Percentiles rank a stretch among this genome's conserved stretches.
These are phyloP conservation scores for Hypena proboscidalis DNA, from an alignment of 2,888 invertebrate genomes.

Conservation along the genomic window DNA sequence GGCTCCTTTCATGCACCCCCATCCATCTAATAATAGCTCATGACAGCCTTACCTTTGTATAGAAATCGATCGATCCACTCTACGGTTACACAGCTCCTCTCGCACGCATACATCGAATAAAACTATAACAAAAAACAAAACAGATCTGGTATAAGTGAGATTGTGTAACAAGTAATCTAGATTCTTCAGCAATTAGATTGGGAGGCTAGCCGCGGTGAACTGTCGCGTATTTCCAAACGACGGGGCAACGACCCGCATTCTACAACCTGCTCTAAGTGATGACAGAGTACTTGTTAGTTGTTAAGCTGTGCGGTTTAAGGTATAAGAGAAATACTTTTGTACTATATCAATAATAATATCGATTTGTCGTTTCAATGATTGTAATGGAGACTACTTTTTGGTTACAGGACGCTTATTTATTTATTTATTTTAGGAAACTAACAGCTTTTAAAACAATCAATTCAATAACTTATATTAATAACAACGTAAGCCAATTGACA, in stretches of 20 bases:
- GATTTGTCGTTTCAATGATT: no score
- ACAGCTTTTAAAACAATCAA: no score
- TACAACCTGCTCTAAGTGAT: slow-evolving; percentile 77
- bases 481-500: no score
- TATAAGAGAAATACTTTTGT: slow-evolving; percentile 23
- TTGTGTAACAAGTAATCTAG: slow-evolving; percentile 50
- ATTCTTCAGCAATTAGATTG: slow-evolving; percentile 75
- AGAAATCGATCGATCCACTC: no score
- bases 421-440: no score
- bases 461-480: no score
- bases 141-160: neutral
- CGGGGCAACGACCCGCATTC: slow-evolving; percentile 75
- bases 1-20: no score
- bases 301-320: slow-evolving; percentile 30
- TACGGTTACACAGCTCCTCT: neutral
- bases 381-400: no score
- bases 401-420: no score
- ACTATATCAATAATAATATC: no score
- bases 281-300: slow-evolving; percentile 73
- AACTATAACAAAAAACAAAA: neutral
- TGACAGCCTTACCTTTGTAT: no score
- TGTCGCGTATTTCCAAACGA: slow-evolving; percentile 78
- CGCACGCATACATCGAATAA: neutral
- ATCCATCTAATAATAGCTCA: no score
- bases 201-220: slow-evolving; percentile 54